Evolutionary conservation across 2,888 invertebrate species (phyloP).

Genomic region (Onthophagus sagittarius): DNA sequence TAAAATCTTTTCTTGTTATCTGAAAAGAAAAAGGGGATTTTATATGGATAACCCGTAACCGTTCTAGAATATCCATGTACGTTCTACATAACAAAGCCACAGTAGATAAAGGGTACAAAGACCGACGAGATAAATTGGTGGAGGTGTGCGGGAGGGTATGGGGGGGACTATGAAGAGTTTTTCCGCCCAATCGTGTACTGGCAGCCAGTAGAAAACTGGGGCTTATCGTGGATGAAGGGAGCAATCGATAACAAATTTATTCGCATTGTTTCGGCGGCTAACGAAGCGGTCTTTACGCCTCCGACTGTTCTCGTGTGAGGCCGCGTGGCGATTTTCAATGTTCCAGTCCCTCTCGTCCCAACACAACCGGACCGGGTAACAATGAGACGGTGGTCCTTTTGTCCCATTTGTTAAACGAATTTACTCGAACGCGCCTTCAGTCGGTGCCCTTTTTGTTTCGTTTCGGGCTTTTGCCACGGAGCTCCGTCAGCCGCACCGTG

Average conservation of each 20-base stretch:
- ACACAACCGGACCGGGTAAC: slow-evolving; percentile 10
- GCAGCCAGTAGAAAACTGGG: neutral
- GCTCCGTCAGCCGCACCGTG: neutral
- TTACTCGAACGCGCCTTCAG: slow-evolving; percentile 5
- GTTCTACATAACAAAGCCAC: neutral
- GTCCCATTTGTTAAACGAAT: slow-evolving; percentile 14
- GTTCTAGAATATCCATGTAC: neutral
- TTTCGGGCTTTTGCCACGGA: neutral
- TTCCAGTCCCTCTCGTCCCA: neutral
- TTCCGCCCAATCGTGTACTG: neutral
- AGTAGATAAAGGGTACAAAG: neutral
- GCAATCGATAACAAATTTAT: slow-evolving; percentile 14
- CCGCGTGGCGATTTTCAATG: slow-evolving; percentile 6
- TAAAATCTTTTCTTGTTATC: neutral
- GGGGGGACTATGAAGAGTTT: neutral
- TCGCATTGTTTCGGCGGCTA: slow-evolving; percentile 10
- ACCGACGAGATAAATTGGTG: neutral
- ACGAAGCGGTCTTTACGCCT: slow-evolving; percentile 6
- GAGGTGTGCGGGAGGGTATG: neutral
- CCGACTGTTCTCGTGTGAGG: slow-evolving; percentile 1
- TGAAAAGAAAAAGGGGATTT: neutral
- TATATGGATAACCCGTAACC: neutral
- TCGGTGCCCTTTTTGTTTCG: slow-evolving; percentile 1
- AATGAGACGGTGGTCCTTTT: slow-evolving; percentile 11
- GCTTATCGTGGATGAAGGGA: neutral